These are phyloP conservation scores for Wasmannia auropunctata DNA, from an alignment of 1,140 invertebrate genomes.

Conservation along the genomic window DNA sequence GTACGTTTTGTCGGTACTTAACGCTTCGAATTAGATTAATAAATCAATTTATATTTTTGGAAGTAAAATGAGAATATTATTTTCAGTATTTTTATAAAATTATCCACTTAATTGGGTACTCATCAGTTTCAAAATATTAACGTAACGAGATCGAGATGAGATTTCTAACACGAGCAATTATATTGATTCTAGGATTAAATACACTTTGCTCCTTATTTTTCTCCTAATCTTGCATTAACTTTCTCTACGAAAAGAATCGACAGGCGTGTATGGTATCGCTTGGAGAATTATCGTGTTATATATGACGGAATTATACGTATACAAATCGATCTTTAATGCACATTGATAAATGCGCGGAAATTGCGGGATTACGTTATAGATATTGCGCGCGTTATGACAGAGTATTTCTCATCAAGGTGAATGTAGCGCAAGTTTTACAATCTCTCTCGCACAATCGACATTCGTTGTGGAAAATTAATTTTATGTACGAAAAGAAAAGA, in stretches of 20 bases:
- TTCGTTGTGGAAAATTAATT: slow-evolving; percentile 15
- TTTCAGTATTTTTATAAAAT: neutral
- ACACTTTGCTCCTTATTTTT: neutral
- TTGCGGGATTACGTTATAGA: neutral
- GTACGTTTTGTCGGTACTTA: neutral
- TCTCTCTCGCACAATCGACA: neutral
- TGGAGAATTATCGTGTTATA: neutral
- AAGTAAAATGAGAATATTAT: neutral
- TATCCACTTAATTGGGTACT: neutral
- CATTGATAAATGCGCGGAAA: neutral
- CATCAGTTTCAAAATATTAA: neutral
- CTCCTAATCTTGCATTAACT: neutral
- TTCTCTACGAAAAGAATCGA: neutral
- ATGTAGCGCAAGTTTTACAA: neutral
- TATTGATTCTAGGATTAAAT: neutral
- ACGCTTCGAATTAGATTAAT: neutral
- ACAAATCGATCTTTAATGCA: neutral
- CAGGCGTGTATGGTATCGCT: neutral
- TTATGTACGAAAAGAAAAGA: slow-evolving; percentile 3
- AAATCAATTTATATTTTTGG: neutral
- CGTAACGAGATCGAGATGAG: neutral
- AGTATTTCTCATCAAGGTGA: neutral
- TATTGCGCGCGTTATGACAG: neutral
- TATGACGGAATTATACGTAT: neutral
- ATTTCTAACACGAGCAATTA: neutral